Conservation (phyloP, 2,888 invertebrate species). For the Melipona beecheii region DNA sequence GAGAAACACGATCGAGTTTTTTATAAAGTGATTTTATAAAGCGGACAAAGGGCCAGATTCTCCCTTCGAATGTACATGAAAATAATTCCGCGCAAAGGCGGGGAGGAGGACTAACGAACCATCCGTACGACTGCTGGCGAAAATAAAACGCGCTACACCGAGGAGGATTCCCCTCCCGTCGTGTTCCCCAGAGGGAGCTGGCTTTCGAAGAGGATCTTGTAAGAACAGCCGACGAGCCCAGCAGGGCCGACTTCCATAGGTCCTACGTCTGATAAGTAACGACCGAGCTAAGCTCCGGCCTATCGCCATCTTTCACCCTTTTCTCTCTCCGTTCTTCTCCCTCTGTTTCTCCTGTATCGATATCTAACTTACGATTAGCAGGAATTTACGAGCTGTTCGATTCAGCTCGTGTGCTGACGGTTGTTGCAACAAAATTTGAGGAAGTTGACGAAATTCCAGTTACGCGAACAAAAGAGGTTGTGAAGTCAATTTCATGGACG, state of each 20-base stretch:
- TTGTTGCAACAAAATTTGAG: too few species aligned
- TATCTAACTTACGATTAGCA: constrained; percentile 66
- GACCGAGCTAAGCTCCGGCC: constrained; percentile 62
- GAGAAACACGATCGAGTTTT: neutral
- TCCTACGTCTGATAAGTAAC: constrained; percentile 60
- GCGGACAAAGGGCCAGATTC: neutral
- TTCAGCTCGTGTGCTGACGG: neutral
- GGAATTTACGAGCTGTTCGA: constrained; percentile 62
- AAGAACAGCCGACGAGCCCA: constrained; percentile 51
- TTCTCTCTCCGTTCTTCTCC: neutral
- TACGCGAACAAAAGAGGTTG: too few species aligned
- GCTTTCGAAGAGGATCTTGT: constrained; percentile 30
- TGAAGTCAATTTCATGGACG: too few species aligned
- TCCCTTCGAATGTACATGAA: neutral
- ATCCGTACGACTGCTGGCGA: neutral
- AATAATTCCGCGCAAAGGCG: neutral
- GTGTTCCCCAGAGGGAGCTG: constrained; percentile 13
- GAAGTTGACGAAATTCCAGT: too few species aligned
- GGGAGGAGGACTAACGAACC: constrained; percentile 1
- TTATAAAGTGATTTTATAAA: neutral
- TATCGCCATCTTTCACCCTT: constrained; percentile 29
- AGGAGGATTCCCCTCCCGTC: constrained; percentile 5
- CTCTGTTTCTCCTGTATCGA: neutral
- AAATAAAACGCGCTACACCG: constrained; percentile 36
- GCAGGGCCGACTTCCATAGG: constrained; percentile 25